phyloP scores from a whole-genome alignment of 2,113 vertebrate species.

The Leiothrix lutea region DNA sequence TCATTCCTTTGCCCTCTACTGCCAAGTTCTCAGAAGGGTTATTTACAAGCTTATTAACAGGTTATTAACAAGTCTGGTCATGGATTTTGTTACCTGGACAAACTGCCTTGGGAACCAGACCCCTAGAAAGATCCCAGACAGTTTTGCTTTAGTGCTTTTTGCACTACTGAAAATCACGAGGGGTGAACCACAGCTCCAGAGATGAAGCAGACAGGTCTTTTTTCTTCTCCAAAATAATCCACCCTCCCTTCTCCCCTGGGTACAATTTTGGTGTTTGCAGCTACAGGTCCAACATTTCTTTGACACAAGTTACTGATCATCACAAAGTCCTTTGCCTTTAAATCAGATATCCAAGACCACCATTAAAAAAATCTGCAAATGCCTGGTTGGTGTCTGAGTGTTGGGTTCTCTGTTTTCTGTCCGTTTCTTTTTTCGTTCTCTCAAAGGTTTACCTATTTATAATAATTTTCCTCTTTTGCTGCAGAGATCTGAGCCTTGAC shows the following conservation, averaged over 20 bases:
- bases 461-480: neutral
- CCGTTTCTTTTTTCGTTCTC: neutral
- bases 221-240: neutral
- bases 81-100: neutral
- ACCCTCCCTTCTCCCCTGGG: neutral
- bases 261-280: neutral
- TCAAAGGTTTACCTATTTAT: accelerated
- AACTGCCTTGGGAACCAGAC: neutral
- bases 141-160: neutral
- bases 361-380: neutral
- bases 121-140: neutral
- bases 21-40: neutral
- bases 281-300: neutral
- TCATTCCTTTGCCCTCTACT: neutral
- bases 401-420: neutral
- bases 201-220: neutral
- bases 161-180: neutral
- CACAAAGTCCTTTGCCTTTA: neutral
- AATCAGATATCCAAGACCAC: neutral
- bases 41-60: neutral
- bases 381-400: neutral
- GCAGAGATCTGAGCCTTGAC: slow-evolving; percentile 31
- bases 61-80: neutral
- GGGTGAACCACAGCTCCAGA: neutral
- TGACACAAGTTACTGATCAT: neutral